phyloP scores from a whole-genome alignment of 2,113 vertebrate genomes.

The Sander lucioperca region DNA sequence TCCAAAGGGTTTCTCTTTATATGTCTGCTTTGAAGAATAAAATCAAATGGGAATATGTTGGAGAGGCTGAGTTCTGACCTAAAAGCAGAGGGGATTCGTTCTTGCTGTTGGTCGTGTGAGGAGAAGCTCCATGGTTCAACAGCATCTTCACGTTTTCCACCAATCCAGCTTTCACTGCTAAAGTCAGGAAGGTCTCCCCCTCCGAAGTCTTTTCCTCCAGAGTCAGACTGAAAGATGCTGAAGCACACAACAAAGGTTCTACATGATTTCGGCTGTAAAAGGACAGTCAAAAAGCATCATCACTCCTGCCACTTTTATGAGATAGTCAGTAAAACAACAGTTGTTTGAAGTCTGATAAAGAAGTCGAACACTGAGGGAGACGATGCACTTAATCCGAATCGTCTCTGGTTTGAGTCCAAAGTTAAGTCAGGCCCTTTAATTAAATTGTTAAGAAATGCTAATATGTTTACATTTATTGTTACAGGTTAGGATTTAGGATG shows the following conservation, averaged over 20 bases:
- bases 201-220: constrained; percentile 87
- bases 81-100: constrained; percentile 87
- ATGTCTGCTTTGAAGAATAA: not conserved
- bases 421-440: too few species aligned
- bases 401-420: too few species aligned
- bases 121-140: constrained; percentile 85
- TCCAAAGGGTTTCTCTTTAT: not conserved
- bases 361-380: not conserved
- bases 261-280: not conserved
- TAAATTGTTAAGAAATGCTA: too few species aligned
- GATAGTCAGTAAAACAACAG: too few species aligned
- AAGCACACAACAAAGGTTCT: not conserved
- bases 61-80: constrained; percentile 72
- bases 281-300: too few species aligned
- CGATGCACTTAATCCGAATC: not conserved
- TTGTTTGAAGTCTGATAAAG: not conserved
- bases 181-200: constrained; percentile 87
- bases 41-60: not conserved
- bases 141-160: constrained; percentile 83
- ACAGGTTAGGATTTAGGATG: too few species aligned
- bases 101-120: constrained; percentile 84
- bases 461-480: too few species aligned
- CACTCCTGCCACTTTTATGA: too few species aligned
- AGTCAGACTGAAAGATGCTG: constrained; percentile 60
- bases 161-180: constrained; percentile 82